Base-by-base conservation (phyloP, 2,113 vertebrate species). In the Salvelinus fontinalis region DNA sequence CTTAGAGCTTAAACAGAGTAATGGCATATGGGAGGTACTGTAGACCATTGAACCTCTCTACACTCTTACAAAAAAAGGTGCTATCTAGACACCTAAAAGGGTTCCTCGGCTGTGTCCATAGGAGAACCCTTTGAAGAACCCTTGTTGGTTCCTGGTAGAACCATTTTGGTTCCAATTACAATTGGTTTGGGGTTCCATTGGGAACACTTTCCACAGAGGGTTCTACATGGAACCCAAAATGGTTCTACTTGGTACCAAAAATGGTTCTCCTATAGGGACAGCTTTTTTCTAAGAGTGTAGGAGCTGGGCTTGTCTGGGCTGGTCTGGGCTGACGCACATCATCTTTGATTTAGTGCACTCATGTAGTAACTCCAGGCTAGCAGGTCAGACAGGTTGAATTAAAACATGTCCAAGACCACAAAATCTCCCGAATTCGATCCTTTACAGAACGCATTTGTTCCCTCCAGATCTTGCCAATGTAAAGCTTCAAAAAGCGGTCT, bases 401-500 rank as follows among this genome's bases (percentile, higher is more conserved):
- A 48, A 22, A 78, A 67, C 59, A 71, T 48, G n/a, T 54, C 70
- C 27, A 22, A 26, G 3, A 39, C 68, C 34, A 24, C 69, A 65
- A 71, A 66, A 71, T 65, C 54, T 31, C 39, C 51, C 4, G 22
- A 59, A 70, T 70, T 60, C 67, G 22, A 54, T 24, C 48, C 22
- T 27, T 62, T 62, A 22, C 5, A 48, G 59, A 72, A 49, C 22
- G 34, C 44, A n/a, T 67, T 60, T 60, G 29, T 60, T 73, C 51
- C 24, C 11, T 44, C 48, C 31, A 22, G 18, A 39, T 22, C 44
- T 24, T 78, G 77, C 76, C 76, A 78, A 59, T 24, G 65, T 78
- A 67, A 57, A 57, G 44, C 29, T 73, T 34, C 65, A 24, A 67
- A 78, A 71, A 26, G 16, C 7, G 26, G 48, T 64, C 22, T 27